Evolutionary conservation across 2,888 invertebrate genomes (phyloP).

Genomic region (Punctoribates punctum): DNA sequence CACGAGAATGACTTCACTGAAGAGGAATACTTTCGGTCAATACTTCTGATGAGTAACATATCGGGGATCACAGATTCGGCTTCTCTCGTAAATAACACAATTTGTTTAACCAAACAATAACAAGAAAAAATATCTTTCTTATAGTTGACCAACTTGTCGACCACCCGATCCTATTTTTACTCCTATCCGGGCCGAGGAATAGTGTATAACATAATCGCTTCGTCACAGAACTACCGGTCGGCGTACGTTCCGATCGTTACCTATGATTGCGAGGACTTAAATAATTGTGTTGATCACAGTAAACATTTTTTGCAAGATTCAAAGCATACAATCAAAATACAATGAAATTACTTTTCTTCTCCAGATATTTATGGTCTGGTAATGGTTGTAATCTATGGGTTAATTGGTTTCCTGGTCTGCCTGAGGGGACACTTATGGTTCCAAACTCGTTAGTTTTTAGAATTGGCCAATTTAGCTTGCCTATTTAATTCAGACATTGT

Average conservation of each 20-base stretch:
- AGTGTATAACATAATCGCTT: conserved; percentile 50
- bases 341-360: background rate
- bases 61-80: conserved; percentile 59
- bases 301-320: conserved; percentile 53
- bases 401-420: conserved; percentile 63
- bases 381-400: conserved; percentile 48
- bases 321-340: conserved; percentile 44
- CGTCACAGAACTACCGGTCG: conserved; percentile 46
- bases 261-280: conserved; percentile 61
- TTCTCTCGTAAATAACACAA: conserved; percentile 57
- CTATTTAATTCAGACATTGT: background rate
- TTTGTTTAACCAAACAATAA: no score
- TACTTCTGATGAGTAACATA: conserved; percentile 63
- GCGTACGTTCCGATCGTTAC: conserved; percentile 67
- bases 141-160: conserved; percentile 57
- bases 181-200: conserved; percentile 51
- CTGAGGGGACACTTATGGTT: conserved; percentile 65
- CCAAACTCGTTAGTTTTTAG: conserved; percentile 52
- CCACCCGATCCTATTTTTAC: conserved; percentile 48
- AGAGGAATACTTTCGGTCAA: conserved; percentile 61
- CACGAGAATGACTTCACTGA: conserved; percentile 59
- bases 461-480: conserved; percentile 44
- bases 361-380: conserved; percentile 44
- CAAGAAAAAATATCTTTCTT: background rate
- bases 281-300: conserved; percentile 60